phyloP scores from a whole-genome alignment of 1,140 invertebrate genomes.

The Branchinecta lynchi region DNA sequence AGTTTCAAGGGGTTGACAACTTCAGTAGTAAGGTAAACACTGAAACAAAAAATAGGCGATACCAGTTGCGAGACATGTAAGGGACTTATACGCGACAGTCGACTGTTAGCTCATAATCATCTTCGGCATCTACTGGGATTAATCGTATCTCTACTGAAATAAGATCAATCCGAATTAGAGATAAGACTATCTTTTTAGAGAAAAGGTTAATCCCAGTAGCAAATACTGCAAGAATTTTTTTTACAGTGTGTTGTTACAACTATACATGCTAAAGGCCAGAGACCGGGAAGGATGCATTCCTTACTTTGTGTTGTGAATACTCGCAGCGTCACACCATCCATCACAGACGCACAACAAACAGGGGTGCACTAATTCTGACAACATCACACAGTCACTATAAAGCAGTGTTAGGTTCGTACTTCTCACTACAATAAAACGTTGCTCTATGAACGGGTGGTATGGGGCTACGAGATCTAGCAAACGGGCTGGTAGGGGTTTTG shows the following conservation, averaged over 20 bases:
- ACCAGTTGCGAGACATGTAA: too few species aligned
- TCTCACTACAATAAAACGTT: neutral
- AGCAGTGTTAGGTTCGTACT: slow-evolving; percentile 3
- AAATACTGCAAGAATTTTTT: neutral
- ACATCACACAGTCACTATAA: neutral
- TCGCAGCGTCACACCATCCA: neutral
- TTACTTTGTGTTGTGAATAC: too few species aligned
- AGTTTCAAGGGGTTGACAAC: too few species aligned
- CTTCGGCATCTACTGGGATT: too few species aligned
- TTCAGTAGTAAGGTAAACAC: too few species aligned
- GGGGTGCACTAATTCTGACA: neutral
- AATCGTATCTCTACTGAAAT: too few species aligned
- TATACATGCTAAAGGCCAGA: neutral
- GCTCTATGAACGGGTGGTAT: slow-evolving; percentile 6
- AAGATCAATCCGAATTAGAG: too few species aligned
- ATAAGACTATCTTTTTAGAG: too few species aligned
- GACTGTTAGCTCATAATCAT: too few species aligned
- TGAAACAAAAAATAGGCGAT: too few species aligned
- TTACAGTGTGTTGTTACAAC: neutral
- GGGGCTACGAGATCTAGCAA: slow-evolving; percentile 2
- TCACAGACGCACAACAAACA: neutral
- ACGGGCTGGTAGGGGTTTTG: neutral
- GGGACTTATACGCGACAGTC: too few species aligned
- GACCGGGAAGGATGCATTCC: neutral
- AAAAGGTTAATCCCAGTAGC: neutral